These are phyloP conservation scores for Hippopotamyrus pictus DNA, from an alignment of 2,797 vertebrate species.

Conservation along the genomic window DNA sequence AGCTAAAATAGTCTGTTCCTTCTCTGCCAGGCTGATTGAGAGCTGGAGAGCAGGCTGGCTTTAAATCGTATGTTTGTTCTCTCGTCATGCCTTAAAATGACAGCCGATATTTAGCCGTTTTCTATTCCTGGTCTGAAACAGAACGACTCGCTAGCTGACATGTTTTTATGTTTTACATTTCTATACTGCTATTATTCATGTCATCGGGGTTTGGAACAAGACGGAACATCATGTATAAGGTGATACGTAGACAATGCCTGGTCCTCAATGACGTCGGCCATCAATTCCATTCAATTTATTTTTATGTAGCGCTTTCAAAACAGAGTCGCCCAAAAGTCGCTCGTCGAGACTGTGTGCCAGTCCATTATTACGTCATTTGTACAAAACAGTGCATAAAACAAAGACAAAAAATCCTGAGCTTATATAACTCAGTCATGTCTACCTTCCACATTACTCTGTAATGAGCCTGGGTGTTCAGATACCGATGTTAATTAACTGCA, in stretches of 20 bases:
- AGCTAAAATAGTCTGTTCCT: background rate
- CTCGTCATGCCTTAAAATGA: background rate
- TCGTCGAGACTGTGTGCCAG: background rate
- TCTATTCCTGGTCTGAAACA: background rate
- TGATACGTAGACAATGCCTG: background rate
- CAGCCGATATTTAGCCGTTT: background rate
- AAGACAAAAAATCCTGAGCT: background rate
- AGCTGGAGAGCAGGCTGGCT: background rate
- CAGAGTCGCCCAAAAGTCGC: background rate
- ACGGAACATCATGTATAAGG: background rate
- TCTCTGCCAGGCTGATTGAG: background rate
- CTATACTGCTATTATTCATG: background rate
- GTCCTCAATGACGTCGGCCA: background rate
- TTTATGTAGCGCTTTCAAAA: background rate
- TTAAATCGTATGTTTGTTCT: background rate
- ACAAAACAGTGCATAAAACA: background rate
- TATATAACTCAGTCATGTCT: background rate
- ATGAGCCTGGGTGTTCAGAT: background rate
- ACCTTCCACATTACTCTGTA: background rate
- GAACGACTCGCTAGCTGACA: background rate
- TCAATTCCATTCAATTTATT: background rate
- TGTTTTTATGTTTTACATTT: background rate
- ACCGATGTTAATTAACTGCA: background rate
- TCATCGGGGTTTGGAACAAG: background rate
- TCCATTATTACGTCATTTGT: background rate